Conservation (phyloP, 92 coral and sea anemone genomes). For the Umimayanthus kanabou region DNA sequence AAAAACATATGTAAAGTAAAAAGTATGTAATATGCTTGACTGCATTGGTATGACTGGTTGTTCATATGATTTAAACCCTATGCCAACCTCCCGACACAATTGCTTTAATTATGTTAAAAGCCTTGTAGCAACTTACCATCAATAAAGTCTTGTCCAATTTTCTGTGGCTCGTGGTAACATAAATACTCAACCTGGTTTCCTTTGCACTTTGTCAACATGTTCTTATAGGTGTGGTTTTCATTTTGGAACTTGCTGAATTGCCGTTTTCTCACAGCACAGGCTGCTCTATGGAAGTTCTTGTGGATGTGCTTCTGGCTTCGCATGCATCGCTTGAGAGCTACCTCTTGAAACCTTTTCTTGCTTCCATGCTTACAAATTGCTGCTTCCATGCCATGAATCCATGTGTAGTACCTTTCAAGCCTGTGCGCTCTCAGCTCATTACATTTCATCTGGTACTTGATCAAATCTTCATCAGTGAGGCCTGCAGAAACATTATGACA, state of each 20-base stretch:
- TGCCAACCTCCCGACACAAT: not conserved
- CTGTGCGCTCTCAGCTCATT: slow-evolving; percentile 37
- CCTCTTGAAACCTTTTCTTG: slow-evolving; percentile 63
- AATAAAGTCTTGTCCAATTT: slow-evolving; percentile 76
- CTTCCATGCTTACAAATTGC: slow-evolving; percentile 68
- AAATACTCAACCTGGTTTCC: slow-evolving; percentile 55
- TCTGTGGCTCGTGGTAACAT: slow-evolving; percentile 60
- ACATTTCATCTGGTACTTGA: slow-evolving; percentile 53
- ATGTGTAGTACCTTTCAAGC: slow-evolving; percentile 64
- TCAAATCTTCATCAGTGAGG: slow-evolving; percentile 67
- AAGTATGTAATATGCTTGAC: too few relatives aligned
- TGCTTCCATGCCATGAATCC: slow-evolving; percentile 75
- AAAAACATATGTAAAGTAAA: too few relatives aligned
- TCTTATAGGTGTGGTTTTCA: slow-evolving; percentile 55
- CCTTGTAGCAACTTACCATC: slow-evolving; percentile 51
- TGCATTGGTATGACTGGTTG: not conserved
- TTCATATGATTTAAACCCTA: not conserved
- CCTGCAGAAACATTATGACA: slow-evolving; percentile 34
- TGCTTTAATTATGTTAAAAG: not conserved
- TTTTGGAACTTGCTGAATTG: slow-evolving; percentile 60
- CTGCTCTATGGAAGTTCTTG: slow-evolving; percentile 64
- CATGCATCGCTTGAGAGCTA: slow-evolving; percentile 74
- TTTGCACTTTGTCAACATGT: slow-evolving; percentile 58
- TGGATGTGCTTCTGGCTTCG: slow-evolving; percentile 73
- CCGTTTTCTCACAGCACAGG: slow-evolving; percentile 58